Base-by-base conservation (phyloP, 2,888 invertebrate species). In the Griposia aprilina region DNA sequence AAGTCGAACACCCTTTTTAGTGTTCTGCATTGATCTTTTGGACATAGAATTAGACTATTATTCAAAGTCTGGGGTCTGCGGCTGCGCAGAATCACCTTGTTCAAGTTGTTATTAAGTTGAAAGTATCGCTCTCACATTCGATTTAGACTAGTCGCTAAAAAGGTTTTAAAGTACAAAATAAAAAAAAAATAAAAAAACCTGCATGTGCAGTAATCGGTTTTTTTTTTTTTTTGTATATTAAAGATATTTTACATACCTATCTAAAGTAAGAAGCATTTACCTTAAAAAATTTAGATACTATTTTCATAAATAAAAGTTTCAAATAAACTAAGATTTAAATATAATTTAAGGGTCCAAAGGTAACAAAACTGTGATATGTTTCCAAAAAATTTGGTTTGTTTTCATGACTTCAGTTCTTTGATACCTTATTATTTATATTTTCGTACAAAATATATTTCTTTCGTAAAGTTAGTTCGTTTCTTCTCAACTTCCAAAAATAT, bases 361-460 rank as follows among this genome's bases (percentile, higher is more conserved):
- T 74, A 89, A 89, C 81, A 74, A 83, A 88, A 84, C 92, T 91
- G 91, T 91, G 91, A 91, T 91, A 92, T 75, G 71, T 82, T 78
- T 86, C 82, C 86, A 85, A 90, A 86, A 78, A 74, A 69, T 74
- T 66, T 72, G 82, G n/a, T 76, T 81, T 74, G 26, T 17, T 65
- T 78, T 72, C 48, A 62, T 55, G 41, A 50, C n/a, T 65, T 68
- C 70, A 66, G 59, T 62, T 78, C 74, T 78, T 78, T 71, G 41
- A 74, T n/a, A 65, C 67, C 55, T 55, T 66, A 36, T 26, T 50
- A n/a, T 11, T 26, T 36, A 52, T 30, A 48, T 50, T 67, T 50
- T 60, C 59, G 23, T 59, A 48, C 20, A 67, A 55, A 67, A 70
- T 11, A 45, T 60, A 20, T 57, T 70, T 52, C 17, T 60, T 36